A percentile compares a stretch with the other conserved stretches of the same genome.
Evolutionary conservation across 2,888 invertebrate species (phyloP).

Genomic region (Entomobrya proxima): DNA sequence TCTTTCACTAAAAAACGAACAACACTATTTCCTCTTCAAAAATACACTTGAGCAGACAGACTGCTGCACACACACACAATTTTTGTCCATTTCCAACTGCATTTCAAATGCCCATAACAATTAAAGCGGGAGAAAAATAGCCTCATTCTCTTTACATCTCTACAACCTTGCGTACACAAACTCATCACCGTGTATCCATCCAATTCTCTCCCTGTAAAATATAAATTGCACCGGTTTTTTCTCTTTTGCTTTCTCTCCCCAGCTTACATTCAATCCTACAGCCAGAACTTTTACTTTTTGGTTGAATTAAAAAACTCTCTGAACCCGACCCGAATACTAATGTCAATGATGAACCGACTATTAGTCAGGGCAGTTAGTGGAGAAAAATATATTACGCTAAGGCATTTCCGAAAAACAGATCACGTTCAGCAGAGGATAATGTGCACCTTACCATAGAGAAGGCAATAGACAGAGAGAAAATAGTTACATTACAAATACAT

Average conservation of each 20-base stretch:
- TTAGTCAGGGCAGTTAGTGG: not conserved
- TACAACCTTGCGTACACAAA: not conserved
- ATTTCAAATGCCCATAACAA: slow-evolving; percentile 1
- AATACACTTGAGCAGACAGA: not conserved
- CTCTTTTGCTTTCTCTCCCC: no score
- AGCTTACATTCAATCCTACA: no score
- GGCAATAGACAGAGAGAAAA: no score
- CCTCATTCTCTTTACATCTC: no score
- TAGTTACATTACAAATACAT: no score
- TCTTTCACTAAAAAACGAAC: not conserved
- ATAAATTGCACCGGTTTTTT: no score
- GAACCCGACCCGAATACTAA: slow-evolving; percentile 15
- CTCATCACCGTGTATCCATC: no score
- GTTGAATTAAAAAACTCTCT: not conserved
- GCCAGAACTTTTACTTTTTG: not conserved
- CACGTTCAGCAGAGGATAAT: not conserved
- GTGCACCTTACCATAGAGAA: no score
- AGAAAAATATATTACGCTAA: not conserved
- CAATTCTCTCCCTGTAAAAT: no score
- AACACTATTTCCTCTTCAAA: not conserved
- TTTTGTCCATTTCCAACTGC: slow-evolving; percentile 8
- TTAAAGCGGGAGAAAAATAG: not conserved
- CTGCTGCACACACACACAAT: not conserved
- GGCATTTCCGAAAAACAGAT: not conserved
- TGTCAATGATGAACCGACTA: slow-evolving; percentile 11